Evolutionary conservation across 2,888 invertebrate genomes (phyloP), one percentile per base, ranked within the genome.

Genomic region (Orchesella flavescens): DNA sequence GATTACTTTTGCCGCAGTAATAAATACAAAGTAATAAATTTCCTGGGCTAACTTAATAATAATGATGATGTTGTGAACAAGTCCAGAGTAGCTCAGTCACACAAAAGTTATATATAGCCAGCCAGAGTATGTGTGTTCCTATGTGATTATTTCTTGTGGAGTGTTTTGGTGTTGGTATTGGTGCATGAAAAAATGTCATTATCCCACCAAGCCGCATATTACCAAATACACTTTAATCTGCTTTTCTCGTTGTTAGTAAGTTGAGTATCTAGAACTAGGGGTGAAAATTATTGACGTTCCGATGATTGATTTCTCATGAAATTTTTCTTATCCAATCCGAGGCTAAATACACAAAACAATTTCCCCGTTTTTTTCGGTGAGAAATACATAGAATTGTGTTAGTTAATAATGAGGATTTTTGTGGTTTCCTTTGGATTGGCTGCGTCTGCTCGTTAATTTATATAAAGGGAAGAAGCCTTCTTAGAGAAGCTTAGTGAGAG

Each of bases 1-100:
- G 55, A 69, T 76, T 69, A 82, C 61, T 81, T 82, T 76, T 82
- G 82, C 76, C 75, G 82, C 82, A 82, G 82, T 82, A 82, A 82
- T 82, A 82, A 82, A 82, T 24, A 65, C 43, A 59, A 72, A 44
- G 72, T 49, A 69, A 49, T 69, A 69, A 44, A 44, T 66, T 44
- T 46, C 46, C 69, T 23, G 65, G 43, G 34, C 34, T 34, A 34
- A 34, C n/a, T 63, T 69, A 49, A 49, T 49, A 49, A 66, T 69
- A 49, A 49, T 49, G 69, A 66, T 69, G 53, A 21, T 23, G n/a
- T 63, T 46, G 49, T 63, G 61, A 19, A n/a, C n/a, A n/a, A n/a
- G n/a, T n/a, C n/a, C n/a, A n/a, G n/a, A n/a, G n/a, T n/a, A n/a
- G n/a, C n/a, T n/a, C n/a, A n/a, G n/a, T n/a, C n/a, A n/a, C n/a